Base-by-base conservation (phyloP, 2,888 invertebrate species). In the Gonocerus acuteangulatus region DNA sequence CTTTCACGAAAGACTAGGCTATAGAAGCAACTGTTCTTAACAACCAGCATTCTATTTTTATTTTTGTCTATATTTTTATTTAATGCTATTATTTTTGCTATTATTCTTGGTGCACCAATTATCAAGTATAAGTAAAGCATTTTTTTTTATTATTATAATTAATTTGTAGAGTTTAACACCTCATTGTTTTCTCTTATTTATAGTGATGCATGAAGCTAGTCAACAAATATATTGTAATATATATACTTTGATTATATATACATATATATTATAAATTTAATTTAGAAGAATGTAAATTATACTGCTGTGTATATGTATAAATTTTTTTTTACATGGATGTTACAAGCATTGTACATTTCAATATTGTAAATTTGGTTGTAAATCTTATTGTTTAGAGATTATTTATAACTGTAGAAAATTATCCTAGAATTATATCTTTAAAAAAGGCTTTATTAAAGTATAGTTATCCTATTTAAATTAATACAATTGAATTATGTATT, bases 151-250 rank as follows among this genome's bases (percentile, higher is more conserved):
- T n/a, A n/a, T n/a, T n/a, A n/a, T n/a, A n/a, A n/a, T n/a, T n/a
- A n/a, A n/a, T n/a, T n/a, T 9, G 27, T 27, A 27, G 27, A 27
- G 27, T 27, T 27, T 27, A 27, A 27, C 27, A 27, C 27, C 27
- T 54, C 21, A 18, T 57, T 32, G 45, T 32, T 47, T 42, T 57
- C 36, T 23, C 52, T 56, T 19, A 13, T 57, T n/a, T 39, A 44
- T 44, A 61, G 61, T 61, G 61, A 61, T 61, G 61, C 61, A 54
- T 61, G 61, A 61, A 61, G 61, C 61, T 61, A 61, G 61, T 61
- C 61, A 61, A 36, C 16, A 39, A 21, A 48, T 42, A 32, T 60
- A 60, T 60, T 60, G 48, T 23, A 47, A 56, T 44, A 56, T 23
- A 44, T 21, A n/a, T n/a, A n/a, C 44, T 15, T 44, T 6, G 11